Evolutionary conservation across 2,888 invertebrate species (phyloP).

Genomic region (Rotaria socialis): DNA sequence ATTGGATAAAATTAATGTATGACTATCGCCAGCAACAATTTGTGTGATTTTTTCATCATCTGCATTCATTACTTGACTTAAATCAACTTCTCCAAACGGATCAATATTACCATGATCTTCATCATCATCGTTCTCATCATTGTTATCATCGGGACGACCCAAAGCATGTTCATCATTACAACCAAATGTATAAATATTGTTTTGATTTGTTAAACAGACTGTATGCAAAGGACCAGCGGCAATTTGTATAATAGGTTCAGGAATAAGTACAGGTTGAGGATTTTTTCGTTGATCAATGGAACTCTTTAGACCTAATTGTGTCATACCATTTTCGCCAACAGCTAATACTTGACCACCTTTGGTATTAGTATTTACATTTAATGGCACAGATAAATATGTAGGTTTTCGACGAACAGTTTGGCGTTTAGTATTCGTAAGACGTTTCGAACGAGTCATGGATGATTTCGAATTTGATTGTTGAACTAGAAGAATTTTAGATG

Average conservation of each 20-base stretch:
- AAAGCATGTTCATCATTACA: conserved; percentile 95
- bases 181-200: conserved; percentile 80
- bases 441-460: neutral
- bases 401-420: neutral
- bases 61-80: conserved; percentile 48
- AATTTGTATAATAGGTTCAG: conserved; percentile 50
- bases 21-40: conserved; percentile 80
- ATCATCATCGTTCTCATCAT: conserved; percentile 65
- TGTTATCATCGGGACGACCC: conserved; percentile 70
- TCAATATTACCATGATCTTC: conserved; percentile 50
- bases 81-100: conserved; percentile 62
- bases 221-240: conserved; percentile 93
- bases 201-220: conserved; percentile 72
- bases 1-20: conserved; percentile 51
- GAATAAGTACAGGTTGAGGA: conserved; percentile 39
- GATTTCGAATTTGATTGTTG: neutral
- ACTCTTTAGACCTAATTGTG: conserved; percentile 41
- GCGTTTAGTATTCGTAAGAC: neutral
- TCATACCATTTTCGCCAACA: conserved; percentile 42
- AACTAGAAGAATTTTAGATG: neutral
- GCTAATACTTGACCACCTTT: conserved; percentile 43
- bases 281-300: conserved; percentile 44
- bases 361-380: neutral
- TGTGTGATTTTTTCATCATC: conserved; percentile 61
- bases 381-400: neutral